Base-by-base conservation (phyloP, 2,797 vertebrate species). In the Margarornis squamiger region DNA sequence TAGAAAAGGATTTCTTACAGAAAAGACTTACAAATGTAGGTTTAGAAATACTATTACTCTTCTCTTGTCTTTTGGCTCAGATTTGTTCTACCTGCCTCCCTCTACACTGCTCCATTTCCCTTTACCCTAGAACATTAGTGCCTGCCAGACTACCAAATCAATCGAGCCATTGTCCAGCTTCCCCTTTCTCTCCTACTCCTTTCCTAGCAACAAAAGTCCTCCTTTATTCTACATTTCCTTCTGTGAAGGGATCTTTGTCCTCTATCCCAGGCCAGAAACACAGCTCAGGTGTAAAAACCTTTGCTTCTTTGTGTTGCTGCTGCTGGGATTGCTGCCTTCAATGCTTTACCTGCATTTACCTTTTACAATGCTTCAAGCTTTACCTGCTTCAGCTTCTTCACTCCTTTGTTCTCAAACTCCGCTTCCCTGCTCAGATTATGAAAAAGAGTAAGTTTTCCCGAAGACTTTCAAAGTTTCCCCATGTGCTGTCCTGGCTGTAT, bases 21-120 rank as follows among this genome's bases (percentile, higher is more conserved):
- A 36, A 51, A 54, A 63, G 12, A 55, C 19, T 86, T 43, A n/a
- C 0, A 83, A 46, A 23, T 3, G 0, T 10, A n/a, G 16, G 32
- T 65, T 93, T 85, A 34, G 73, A 87, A 83, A 65, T 6, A 4
- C 18, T 59, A 11, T 27, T 77, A 30, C 24, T 68, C n/a, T n/a
- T 17, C 20, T 57, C 43, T 26, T 15, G 2, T 30, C 54, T 54
- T 86, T 68, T 24, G 48, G 52, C 41, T 82, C 52, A 32, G 6
- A 10, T 39, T 48, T 54, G 3, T 61, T 73, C 55, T 54, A 57
- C 26, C 39, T 75, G 46, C 43, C 21, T 67, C 74, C 72, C 36
- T 71, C 57, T 57, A 41, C 34, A 48, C 32, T 17, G 34, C 52
- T 74, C 62, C 39, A 12, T 36, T 36, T 70, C 71, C 26, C 36